Evolutionary conservation across 2,888 invertebrate genomes (phyloP).

Genomic region (Xanthorhoe spadicearia): DNA sequence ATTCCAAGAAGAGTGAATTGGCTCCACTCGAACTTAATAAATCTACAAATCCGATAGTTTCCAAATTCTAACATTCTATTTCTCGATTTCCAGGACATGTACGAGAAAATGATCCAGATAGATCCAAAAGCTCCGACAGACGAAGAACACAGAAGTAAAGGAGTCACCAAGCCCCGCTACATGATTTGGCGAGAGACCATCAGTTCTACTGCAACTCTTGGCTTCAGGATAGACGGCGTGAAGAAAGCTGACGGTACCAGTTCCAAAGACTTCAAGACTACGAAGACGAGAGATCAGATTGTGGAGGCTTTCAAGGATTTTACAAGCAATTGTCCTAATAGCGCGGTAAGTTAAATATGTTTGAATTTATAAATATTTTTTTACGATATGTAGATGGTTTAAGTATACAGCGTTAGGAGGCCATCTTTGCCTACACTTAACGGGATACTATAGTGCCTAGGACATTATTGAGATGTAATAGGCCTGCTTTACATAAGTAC

Average conservation of each 20-base stretch:
- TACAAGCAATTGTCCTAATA: conserved; percentile 90
- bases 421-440: no score
- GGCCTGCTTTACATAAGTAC: no score
- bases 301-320: conserved; percentile 92
- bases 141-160: conserved; percentile 95
- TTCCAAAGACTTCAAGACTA: conserved; percentile 97
- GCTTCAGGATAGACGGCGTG: conserved; percentile 98
- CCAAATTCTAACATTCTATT: not conserved
- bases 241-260: conserved; percentile 95
- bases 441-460: no score
- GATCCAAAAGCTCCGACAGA: conserved; percentile 94
- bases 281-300: conserved; percentile 93
- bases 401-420: no score
- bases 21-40: not conserved
- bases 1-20: no score
- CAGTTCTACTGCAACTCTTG: conserved; percentile 97
- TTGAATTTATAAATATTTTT: no score
- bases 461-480: no score
- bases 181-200: conserved; percentile 99
- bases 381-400: no score
- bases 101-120: conserved; percentile 98
- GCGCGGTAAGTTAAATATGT: conserved; percentile 86
- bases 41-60: not conserved
- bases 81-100: conserved; percentile 91
- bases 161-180: conserved; percentile 97